Base-by-base conservation (phyloP, 2,888 invertebrate genomes). In the Graphium colonna region DNA sequence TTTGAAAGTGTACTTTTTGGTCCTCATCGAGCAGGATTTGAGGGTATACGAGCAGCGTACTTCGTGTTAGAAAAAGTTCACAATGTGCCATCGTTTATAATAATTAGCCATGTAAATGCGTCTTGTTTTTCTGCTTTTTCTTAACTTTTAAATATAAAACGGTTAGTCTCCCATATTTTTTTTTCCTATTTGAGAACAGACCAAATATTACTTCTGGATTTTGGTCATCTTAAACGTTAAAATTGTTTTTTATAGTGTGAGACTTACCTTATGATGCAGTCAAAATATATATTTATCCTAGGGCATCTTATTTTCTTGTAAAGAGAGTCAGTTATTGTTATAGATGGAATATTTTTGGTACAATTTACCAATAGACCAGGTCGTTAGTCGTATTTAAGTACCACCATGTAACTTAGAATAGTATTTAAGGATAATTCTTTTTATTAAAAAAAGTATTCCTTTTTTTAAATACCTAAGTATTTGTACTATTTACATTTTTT, bases 71-170 rank as follows among this genome's bases (percentile, higher is more conserved):
- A 44, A 31, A 13, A 56, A 63, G 62, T 65, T 65, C 58, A 61
- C 59, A 54, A 56, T 60, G 68, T 68, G 68, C 68, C 68, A 68
- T 68, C 61, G 49, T 61, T 51, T 12, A 36, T 36, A 55, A 53
- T 62, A 61, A 50, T 58, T 62, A 61, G 55, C 58, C 51, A 18
- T 44, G 45, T 42, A 52, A 49, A 33, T 13, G 48, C 51, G 41
- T 45, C 36, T 51, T 57, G 38, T 53, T 58, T 61, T 55, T 50
- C 59, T 47, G 55, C 50, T 63, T 61, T 57, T 21, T 36, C 13
- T 36, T 44, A 48, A 48, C 42, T 28, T n/a, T 60, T 53, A 54
- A 26, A 33, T 50, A 51, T 52, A 16, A 33, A 41, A 50, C 21
- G 45, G 51, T 47, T 33, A 54, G 39, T 36, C 43, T 42, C 16